Evolutionary conservation across 2,797 vertebrate genomes (phyloP).

Genomic region (Oreortyx pictus): DNA sequence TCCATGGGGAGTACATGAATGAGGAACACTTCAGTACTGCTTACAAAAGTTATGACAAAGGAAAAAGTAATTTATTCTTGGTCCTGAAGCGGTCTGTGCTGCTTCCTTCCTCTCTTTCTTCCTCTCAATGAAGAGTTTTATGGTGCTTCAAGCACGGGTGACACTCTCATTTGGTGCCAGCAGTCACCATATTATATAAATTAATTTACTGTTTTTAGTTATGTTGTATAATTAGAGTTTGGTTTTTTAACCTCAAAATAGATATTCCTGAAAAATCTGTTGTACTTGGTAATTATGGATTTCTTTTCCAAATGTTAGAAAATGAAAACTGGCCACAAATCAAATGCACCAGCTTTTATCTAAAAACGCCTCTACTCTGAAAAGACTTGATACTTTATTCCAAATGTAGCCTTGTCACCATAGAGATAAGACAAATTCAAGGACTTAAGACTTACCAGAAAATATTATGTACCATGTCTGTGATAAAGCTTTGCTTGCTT

Average conservation of each 20-base stretch:
- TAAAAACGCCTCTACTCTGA: neutral
- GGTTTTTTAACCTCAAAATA: neutral
- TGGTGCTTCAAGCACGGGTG: neutral
- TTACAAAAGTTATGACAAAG: neutral
- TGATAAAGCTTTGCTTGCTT: conserved; percentile 33
- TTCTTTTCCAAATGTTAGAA: conserved; percentile 12
- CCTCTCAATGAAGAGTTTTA: neutral
- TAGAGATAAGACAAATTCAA: conserved; percentile 69
- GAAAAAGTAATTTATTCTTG: neutral
- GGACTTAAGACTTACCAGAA: conserved; percentile 51
- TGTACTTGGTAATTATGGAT: conserved; percentile 7
- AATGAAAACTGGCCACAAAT: conserved; percentile 14
- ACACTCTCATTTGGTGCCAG: neutral
- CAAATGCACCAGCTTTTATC: conserved; percentile 38
- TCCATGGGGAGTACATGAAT: neutral
- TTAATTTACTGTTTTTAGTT: neutral
- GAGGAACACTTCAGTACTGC: neutral
- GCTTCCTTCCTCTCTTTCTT: neutral
- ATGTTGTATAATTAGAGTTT: neutral
- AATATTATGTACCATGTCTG: conserved; percentile 24
- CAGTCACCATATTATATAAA: neutral
- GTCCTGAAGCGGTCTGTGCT: neutral
- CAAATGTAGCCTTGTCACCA: conserved; percentile 66
- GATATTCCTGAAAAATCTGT: neutral
- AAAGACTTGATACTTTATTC: conserved; percentile 48